Conservation (phyloP, 1,140 invertebrate genomes). For the Choristoneura fumiferana region DNA sequence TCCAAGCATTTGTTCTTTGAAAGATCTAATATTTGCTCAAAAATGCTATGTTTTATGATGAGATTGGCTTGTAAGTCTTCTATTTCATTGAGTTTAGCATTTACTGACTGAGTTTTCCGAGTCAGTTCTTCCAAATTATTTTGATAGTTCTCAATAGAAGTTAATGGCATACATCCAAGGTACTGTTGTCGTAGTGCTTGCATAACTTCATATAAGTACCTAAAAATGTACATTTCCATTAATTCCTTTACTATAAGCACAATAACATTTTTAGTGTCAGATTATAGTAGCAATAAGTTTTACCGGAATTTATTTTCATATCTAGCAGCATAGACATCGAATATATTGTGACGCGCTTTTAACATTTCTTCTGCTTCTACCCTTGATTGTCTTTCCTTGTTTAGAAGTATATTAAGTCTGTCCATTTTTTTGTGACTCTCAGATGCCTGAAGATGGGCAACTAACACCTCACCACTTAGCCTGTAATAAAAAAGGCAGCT, state of each 20-base stretch:
- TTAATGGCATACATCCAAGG: conserved; percentile 59
- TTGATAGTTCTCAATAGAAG: conserved; percentile 59
- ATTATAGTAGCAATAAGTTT: too few species aligned
- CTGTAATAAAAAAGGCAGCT: conserved; percentile 36
- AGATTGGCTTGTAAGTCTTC: conserved; percentile 54
- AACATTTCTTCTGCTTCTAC: conserved; percentile 61
- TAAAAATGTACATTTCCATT: too few species aligned
- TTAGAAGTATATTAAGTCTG: conserved; percentile 48
- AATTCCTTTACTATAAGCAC: too few species aligned
- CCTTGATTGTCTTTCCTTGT: conserved; percentile 60
- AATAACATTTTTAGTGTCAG: too few species aligned
- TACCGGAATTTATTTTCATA: conserved; percentile 69
- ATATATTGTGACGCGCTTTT: conserved; percentile 54
- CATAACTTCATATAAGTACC: conserved; percentile 58
- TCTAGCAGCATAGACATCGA: conserved; percentile 55
- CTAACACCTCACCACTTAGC: conserved; percentile 66
- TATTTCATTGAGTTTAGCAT: conserved; percentile 58
- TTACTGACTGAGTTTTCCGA: conserved; percentile 43
- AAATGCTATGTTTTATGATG: conserved; percentile 59
- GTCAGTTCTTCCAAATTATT: conserved; percentile 50
- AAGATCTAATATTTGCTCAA: conserved; percentile 56
- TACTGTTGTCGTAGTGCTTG: conserved; percentile 67
- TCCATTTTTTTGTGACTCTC: conserved; percentile 64
- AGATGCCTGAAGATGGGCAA: conserved; percentile 62
- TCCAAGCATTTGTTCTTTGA: conserved; percentile 50